Percentiles rank a stretch among this genome's conserved stretches.
Evolutionary conservation across 2,888 invertebrate genomes (phyloP).

Genomic region (Pandemis heparana): DNA sequence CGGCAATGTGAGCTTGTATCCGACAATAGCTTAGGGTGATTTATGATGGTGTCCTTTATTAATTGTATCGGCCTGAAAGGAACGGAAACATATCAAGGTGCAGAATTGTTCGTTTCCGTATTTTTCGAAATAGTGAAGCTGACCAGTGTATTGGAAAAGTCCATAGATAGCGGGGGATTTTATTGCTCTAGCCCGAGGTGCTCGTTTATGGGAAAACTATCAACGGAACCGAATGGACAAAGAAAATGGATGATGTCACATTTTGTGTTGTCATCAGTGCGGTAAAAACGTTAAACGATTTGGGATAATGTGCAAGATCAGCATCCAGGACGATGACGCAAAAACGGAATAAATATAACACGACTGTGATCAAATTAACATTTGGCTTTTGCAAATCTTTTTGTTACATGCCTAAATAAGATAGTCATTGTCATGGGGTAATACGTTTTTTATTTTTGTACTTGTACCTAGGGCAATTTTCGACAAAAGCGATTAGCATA

Average conservation of each 20-base stretch:
- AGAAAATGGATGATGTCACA: conserved; percentile 73
- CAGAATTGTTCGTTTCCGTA: conserved; percentile 9
- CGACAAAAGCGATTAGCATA: too few species aligned
- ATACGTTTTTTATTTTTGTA: too few species aligned
- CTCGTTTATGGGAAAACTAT: conserved; percentile 84
- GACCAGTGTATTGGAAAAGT: conserved; percentile 83
- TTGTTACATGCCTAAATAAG: too few species aligned
- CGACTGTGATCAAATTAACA: neutral
- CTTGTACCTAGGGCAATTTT: too few species aligned
- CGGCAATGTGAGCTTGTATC: conserved; percentile 60
- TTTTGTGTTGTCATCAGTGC: conserved; percentile 55
- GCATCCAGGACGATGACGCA: neutral
- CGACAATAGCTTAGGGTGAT: neutral
- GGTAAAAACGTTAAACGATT: conserved; percentile 40
- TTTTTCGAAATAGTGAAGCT: conserved; percentile 28
- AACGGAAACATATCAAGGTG: conserved; percentile 23
- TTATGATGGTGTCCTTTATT: conserved; percentile 27
- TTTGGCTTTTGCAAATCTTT: neutral
- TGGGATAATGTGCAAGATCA: conserved; percentile 9
- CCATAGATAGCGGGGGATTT: conserved; percentile 72
- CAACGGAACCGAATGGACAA: conserved; percentile 62
- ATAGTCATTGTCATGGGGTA: too few species aligned
- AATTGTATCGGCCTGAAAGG: conserved; percentile 25
- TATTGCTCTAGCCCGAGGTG: conserved; percentile 77
- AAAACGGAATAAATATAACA: neutral